These are phyloP conservation scores for Eospalax fontanierii DNA, from an alignment of 2,797 vertebrate species.

Conservation along the genomic window DNA sequence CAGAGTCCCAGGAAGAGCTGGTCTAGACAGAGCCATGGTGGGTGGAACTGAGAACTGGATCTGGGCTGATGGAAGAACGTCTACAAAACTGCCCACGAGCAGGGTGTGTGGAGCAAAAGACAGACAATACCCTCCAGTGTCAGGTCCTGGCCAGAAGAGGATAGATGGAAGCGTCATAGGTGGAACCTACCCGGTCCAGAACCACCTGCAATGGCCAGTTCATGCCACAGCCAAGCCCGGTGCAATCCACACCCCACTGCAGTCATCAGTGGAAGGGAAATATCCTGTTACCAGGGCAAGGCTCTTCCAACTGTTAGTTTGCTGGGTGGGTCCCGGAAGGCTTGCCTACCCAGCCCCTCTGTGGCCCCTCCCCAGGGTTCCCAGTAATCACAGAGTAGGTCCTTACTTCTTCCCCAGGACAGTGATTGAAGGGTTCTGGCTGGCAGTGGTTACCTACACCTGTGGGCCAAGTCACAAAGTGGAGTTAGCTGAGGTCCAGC, in stretches of 20 bases:
- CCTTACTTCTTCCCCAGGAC: not conserved
- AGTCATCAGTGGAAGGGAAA: not conserved
- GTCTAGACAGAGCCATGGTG: not conserved
- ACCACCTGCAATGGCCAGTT: not conserved
- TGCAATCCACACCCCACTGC: too few species aligned
- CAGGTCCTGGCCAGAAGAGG: not conserved
- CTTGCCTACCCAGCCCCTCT: not conserved
- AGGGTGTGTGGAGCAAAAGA: not conserved
- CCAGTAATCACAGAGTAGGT: not conserved
- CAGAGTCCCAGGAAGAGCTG: not conserved
- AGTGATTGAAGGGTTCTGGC: not conserved
- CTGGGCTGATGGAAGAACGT: not conserved
- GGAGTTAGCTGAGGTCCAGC: not conserved
- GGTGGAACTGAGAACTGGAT: not conserved
- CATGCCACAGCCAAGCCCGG: too few species aligned
- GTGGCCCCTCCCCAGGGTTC: not conserved
- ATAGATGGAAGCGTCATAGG: too few species aligned
- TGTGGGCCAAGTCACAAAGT: not conserved
- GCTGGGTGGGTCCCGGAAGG: too few species aligned
- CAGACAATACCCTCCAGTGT: too few species aligned
- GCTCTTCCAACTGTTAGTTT: not conserved
- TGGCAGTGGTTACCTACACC: not conserved
- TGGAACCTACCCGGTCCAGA: too few species aligned
- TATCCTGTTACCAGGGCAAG: rapidly evolving
- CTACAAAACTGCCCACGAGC: not conserved